A percentile compares a stretch with the other conserved stretches of the same genome.
These are phyloP conservation scores for Tachyglossus aculeatus DNA, from an alignment of 2,797 vertebrate species.

Conservation along the genomic window DNA sequence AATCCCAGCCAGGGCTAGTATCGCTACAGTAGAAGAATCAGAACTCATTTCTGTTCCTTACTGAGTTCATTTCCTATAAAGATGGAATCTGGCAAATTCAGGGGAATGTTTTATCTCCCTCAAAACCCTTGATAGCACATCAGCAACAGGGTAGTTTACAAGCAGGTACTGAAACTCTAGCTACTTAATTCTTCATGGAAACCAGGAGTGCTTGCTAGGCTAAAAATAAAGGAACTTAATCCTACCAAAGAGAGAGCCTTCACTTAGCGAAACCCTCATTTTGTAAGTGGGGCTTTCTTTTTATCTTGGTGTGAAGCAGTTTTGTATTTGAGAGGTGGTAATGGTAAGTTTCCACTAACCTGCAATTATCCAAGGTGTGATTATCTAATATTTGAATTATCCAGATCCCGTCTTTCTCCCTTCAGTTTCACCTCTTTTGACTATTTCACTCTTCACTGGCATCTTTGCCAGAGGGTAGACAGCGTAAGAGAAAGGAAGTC, in stretches of 20 bases:
- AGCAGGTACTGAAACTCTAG: constrained; percentile 21
- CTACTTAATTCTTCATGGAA: constrained; percentile 20
- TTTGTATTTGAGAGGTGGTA: constrained; percentile 9
- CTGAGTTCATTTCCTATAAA: constrained; percentile 8
- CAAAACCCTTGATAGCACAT: constrained; percentile 17
- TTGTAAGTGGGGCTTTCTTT: constrained; percentile 11
- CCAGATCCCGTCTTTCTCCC: background rate
- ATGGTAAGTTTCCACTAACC: background rate
- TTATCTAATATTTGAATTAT: constrained; percentile 2
- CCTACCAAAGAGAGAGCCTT: background rate
- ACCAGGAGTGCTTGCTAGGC: background rate
- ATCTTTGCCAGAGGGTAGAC: background rate
- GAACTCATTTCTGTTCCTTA: constrained; percentile 12
- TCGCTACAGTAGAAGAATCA: background rate
- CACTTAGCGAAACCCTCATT: background rate
- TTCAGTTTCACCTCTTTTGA: background rate
- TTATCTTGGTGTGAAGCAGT: background rate
- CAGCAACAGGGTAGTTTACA: constrained; percentile 4
- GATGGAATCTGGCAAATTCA: constrained; percentile 3
- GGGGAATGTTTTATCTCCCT: constrained; percentile 21
- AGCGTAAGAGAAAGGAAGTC: background rate
- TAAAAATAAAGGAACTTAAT: constrained; percentile 5
- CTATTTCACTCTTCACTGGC: background rate
- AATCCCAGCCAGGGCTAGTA: constrained; percentile 7
- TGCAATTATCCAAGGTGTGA: background rate